Evolutionary conservation across 2,888 invertebrate species (phyloP).

Genomic region (Mythimna vitellina): DNA sequence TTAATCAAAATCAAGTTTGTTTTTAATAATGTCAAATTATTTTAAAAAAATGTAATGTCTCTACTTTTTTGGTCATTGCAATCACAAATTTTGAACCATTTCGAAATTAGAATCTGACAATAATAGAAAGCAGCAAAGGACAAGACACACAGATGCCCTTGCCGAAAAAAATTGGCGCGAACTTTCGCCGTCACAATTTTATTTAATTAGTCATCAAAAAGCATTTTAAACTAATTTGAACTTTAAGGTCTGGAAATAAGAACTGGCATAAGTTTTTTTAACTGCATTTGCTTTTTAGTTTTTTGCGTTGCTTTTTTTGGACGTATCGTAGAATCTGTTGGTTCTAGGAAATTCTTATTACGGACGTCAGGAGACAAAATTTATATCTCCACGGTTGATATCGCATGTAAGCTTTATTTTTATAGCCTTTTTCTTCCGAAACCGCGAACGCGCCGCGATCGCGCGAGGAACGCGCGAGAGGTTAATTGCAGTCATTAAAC

Average conservation of each 20-base stretch:
- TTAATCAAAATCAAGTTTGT: background rate
- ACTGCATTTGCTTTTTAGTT: constrained; percentile 42
- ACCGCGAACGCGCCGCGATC: too few relatives aligned
- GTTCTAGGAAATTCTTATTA: constrained; percentile 83
- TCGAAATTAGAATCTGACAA: constrained; percentile 2
- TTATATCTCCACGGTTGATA: constrained; percentile 51
- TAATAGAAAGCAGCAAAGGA: constrained; percentile 15
- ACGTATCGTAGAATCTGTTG: constrained; percentile 70
- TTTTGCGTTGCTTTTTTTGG: constrained; percentile 71
- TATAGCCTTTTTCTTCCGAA: constrained; percentile 41
- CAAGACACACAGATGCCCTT: constrained; percentile 24
- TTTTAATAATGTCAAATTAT: background rate
- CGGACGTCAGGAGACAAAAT: constrained; percentile 56
- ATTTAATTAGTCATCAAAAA: background rate
- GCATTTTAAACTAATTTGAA: constrained; percentile 21
- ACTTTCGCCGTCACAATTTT: constrained; percentile 18
- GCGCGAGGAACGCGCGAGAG: too few relatives aligned
- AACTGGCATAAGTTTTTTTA: background rate
- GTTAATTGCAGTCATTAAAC: constrained; percentile 48
- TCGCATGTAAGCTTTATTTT: constrained; percentile 46
- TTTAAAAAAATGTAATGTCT: too few relatives aligned
- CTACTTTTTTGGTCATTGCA: background rate
- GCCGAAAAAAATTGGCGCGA: constrained; percentile 41
- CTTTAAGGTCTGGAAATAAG: constrained; percentile 25
- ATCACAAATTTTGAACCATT: background rate